Evolutionary conservation across 2,888 invertebrate genomes (phyloP), one percentile per base, ranked within the genome.

Genomic region (Drosophila colorata): DNA sequence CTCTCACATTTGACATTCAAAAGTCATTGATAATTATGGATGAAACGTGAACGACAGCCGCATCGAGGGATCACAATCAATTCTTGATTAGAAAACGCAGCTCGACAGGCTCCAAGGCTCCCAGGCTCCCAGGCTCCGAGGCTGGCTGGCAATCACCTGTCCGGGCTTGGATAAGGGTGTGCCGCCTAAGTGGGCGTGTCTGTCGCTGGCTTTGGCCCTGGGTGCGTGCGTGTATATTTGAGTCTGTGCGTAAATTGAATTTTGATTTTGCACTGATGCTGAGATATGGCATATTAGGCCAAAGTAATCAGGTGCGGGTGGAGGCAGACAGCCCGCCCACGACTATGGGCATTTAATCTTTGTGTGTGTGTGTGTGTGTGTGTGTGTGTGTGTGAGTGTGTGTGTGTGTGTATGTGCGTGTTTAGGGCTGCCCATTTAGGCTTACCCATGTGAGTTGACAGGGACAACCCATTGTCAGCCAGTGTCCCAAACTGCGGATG

Each of bases 201-300:
- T 56, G 41, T 51, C 13, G 40, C 16, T 31, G 11, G 20, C 37
- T 61, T 20, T 60, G 74, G 33, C 33, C 33, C 33, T 69, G 67
- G 57, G 71, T 68, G 51, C 35, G 35, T 61, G 52, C 59, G 44
- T 20, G 44, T 69, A 47, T 56, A 49, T 44, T 55, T 63, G 63
- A 60, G 85, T 69, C 65, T 87, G 86, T 89, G 89, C 80, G 85
- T 88, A 86, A 89, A 86, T 86, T 89, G 89, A 85, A 85, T 85
- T 85, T 88, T 85, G 85, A 85, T 85, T 85, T 89, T 89, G 80
- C 85, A 85, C 89, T 82, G 86, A 85, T 85, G 88, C 88, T 89
- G 89, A 87, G 85, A 85, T 89, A 85, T 89, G 88, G 85, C 89
- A 77, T 87, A 85, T 89, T 89, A 85, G 87, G 88, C 86, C 78